Evolutionary conservation across 2,113 vertebrate genomes (phyloP).

Genomic region (Melanotaenia duboulayi): DNA sequence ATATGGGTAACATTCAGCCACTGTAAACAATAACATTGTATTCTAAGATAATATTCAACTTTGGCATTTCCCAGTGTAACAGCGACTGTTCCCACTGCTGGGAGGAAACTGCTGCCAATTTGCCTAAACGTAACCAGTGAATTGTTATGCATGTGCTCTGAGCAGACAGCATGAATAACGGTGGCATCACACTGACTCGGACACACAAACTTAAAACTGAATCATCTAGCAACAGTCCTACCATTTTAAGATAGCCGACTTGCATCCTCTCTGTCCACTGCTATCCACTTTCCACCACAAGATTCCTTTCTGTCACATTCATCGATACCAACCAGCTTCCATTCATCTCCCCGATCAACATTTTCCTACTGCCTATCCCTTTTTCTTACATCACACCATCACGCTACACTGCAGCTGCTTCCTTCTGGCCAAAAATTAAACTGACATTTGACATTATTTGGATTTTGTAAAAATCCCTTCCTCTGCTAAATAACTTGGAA

Average conservation of each 20-base stretch:
- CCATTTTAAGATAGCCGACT: slow-evolving; percentile 7
- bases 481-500: slow-evolving; percentile 37
- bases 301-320: slow-evolving; percentile 36
- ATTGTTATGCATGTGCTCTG: slow-evolving; percentile 16
- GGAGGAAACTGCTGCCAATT: slow-evolving; percentile 53
- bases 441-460: slow-evolving; percentile 47
- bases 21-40: slow-evolving; percentile 86
- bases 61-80: slow-evolving; percentile 78
- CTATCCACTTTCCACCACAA: slow-evolving; percentile 17
- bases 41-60: slow-evolving; percentile 77
- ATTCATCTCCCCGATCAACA: slow-evolving; percentile 16
- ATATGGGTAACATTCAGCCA: slow-evolving; percentile 80
- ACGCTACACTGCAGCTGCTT: slow-evolving; percentile 23
- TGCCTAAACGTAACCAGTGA: slow-evolving; percentile 49
- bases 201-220: slow-evolving; percentile 5
- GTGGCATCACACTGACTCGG: neutral
- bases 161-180: slow-evolving; percentile 24
- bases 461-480: slow-evolving; percentile 26
- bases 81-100: slow-evolving; percentile 74
- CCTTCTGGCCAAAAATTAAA: neutral
- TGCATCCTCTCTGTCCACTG: slow-evolving; percentile 18
- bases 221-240: neutral
- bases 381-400: slow-evolving; percentile 19
- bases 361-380: slow-evolving; percentile 13
- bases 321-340: slow-evolving; percentile 12